Evolutionary conservation across 2,888 invertebrate genomes (phyloP).

Genomic region (Platynereis dumerilii): DNA sequence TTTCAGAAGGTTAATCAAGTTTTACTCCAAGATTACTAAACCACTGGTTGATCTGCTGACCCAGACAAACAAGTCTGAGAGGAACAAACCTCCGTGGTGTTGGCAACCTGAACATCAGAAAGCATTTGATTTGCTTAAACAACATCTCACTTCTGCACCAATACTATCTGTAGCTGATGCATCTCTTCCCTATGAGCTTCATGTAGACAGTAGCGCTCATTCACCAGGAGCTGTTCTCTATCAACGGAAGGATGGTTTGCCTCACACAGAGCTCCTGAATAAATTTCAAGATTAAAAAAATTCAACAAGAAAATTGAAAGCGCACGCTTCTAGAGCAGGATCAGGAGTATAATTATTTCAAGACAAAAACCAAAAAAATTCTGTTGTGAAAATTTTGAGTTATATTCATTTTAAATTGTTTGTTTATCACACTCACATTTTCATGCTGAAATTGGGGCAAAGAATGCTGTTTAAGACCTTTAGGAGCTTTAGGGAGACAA

Average conservation of each 20-base stretch:
- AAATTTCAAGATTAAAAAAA: too few species aligned
- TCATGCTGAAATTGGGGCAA: too few species aligned
- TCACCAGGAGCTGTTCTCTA: conserved; percentile 33
- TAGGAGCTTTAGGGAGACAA: too few species aligned
- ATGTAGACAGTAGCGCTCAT: conserved; percentile 27
- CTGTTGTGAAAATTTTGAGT: too few species aligned
- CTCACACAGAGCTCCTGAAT: too few species aligned
- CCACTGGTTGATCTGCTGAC: conserved; percentile 13
- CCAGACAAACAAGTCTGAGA: conserved; percentile 7
- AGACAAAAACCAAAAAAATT: too few species aligned
- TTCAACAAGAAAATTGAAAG: too few species aligned
- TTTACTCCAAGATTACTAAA: conserved; percentile 15
- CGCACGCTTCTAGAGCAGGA: too few species aligned
- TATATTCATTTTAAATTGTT: too few species aligned
- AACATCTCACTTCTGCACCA: conserved; percentile 18
- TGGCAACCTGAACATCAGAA: conserved; percentile 21
- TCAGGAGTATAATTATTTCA: too few species aligned
- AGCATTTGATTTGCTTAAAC: conserved; percentile 24
- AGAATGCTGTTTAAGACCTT: too few species aligned
- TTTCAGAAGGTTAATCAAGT: conserved; percentile 18
- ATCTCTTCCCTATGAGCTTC: conserved; percentile 26
- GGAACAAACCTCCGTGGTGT: conserved; percentile 9
- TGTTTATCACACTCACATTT: too few species aligned
- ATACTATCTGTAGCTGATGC: conserved; percentile 31
- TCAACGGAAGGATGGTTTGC: conserved; percentile 20